A percentile compares a stretch with the other conserved stretches of the same genome.
These are phyloP conservation scores for Chloroceryle inda DNA, from an alignment of 2,797 vertebrate genomes.

Conservation along the genomic window DNA sequence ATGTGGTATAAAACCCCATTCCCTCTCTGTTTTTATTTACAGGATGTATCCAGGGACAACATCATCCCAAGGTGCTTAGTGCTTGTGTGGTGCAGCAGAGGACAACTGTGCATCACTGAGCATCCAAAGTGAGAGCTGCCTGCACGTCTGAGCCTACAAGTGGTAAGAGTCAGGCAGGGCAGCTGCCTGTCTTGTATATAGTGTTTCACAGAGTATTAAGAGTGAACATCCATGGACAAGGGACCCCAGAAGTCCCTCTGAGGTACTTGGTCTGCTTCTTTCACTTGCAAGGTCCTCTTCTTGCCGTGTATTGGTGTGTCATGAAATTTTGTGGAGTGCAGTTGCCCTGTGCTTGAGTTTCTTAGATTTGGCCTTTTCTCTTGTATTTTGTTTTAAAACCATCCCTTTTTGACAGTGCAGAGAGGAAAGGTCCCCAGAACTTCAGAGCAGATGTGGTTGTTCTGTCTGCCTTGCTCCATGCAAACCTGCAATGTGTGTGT, in stretches of 20 bases:
- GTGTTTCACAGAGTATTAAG: background rate
- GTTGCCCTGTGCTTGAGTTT: background rate
- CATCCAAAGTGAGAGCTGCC: background rate
- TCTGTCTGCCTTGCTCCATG: no score
- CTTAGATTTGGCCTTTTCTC: background rate
- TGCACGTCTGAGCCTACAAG: fast-evolving
- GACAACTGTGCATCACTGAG: fast-evolving
- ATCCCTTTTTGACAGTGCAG: background rate
- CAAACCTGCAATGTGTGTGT: background rate
- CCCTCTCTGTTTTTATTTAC: background rate
- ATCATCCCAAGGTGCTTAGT: background rate
- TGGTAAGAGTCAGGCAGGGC: background rate
- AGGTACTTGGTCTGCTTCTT: background rate
- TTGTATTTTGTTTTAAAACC: background rate
- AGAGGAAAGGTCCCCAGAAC: background rate
- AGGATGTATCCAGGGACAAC: background rate
- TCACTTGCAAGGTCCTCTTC: background rate
- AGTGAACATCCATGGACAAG: no score
- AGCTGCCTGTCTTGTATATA: background rate
- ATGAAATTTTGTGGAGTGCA: background rate
- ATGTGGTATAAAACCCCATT: background rate
- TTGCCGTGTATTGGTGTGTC: fast-evolving
- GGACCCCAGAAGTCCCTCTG: background rate
- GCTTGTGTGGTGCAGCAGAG: background rate
- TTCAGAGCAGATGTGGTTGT: no score